Evolutionary conservation across 1,140 invertebrate genomes (phyloP), one percentile per base, ranked within the genome.

Genomic region (Sinonovacula constricta): DNA sequence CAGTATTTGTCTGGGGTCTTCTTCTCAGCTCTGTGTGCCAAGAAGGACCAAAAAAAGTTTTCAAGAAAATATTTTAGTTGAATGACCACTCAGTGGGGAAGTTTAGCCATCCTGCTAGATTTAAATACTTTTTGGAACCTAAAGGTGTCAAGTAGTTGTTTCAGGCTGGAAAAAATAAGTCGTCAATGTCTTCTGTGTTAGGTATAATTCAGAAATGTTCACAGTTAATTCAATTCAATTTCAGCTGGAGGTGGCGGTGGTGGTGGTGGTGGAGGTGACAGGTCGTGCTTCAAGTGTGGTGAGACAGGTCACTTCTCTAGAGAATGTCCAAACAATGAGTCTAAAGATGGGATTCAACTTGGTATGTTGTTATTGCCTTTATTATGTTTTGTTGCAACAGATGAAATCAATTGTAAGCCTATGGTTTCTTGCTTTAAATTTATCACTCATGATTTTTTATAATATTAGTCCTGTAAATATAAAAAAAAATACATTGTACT

Each of bases 321-420:
- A 56, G 87, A 89, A 45, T 88, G 87, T 79, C 85, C 87, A 1
- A 85, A 83, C 66, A 65, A 80, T 56, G 69, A 76, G 26, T 67
- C 15, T 22, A 71, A 68, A 69, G 75, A 51, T 30, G 82, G 82
- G 22, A 7, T 45, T 66, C 65, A 5, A 30, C 14, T 53, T 30
- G 3, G 3, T 45, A 18, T 45, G 39, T 45, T 10, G 7, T 45
- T 45, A 45, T 45, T 10, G 7, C 39, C 39, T 7, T 45, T 7
- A 45, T 12, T 12, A 57, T 24, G 56, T 22, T 12, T 22, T 24
- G 56, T 24, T 12, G 18, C 39, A 45, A n/a, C n/a, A n/a, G n/a
- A n/a, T n/a, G n/a, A n/a, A n/a, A n/a, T n/a, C n/a, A n/a, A n/a
- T n/a, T n/a, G n/a, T n/a, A n/a, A n/a, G n/a, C n/a, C n/a, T n/a